phyloP scores from a whole-genome alignment of 2,888 invertebrate genomes.

The Drosophila leonis region DNA sequence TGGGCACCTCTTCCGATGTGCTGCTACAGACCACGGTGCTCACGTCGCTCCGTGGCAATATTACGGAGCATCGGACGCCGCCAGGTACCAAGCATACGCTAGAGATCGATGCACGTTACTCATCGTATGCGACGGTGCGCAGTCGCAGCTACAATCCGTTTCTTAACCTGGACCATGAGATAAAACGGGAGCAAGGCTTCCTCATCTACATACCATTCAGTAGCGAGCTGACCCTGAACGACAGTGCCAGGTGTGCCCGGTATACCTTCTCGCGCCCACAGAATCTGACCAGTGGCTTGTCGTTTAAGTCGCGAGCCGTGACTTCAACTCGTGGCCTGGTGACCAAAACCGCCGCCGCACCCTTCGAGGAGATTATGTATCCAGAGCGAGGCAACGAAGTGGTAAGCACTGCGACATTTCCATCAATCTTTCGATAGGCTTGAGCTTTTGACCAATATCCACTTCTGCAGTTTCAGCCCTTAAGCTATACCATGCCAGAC shows the following conservation, averaged over 20 bases:
- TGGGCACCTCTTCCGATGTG: constrained; percentile 87
- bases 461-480: constrained; percentile 79
- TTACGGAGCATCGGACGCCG: constrained; percentile 87
- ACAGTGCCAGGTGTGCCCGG: constrained; percentile 76
- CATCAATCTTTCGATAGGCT: not conserved
- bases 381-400: constrained; percentile 83
- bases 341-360: constrained; percentile 80
- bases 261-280: constrained; percentile 84
- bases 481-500: constrained; percentile 82
- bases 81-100: constrained; percentile 87
- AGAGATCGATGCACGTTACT: constrained; percentile 88
- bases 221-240: constrained; percentile 83
- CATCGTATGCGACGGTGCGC: constrained; percentile 86
- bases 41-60: constrained; percentile 89
- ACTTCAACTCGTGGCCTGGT: constrained; percentile 83
- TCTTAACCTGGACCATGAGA: constrained; percentile 88
- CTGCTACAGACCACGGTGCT: constrained; percentile 86
- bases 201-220: constrained; percentile 89
- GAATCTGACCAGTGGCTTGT: constrained; percentile 84
- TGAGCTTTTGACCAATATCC: not conserved
- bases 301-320: constrained; percentile 85
- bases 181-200: constrained; percentile 89
- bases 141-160: constrained; percentile 88
- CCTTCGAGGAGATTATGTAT: constrained; percentile 83
- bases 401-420: constrained; percentile 56